phyloP scores from a whole-genome alignment of 2,888 invertebrate genomes.

The Thymelicus lineola region DNA sequence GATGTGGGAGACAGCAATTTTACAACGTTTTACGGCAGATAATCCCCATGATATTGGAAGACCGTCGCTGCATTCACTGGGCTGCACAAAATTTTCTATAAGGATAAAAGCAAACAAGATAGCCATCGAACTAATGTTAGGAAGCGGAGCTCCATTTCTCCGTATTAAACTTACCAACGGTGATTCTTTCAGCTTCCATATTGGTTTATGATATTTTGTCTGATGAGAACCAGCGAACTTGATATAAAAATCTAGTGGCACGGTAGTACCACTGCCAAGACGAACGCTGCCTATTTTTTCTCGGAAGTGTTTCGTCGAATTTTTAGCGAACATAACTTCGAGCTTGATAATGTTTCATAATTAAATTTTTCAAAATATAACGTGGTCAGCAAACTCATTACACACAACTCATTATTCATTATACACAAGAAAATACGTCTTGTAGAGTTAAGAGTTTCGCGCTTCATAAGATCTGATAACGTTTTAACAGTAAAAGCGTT shows the following conservation, averaged over 20 bases:
- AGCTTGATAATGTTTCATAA: too few relatives aligned
- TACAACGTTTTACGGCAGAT: conserved; percentile 76
- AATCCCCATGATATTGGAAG: conserved; percentile 83
- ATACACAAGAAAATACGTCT: too few relatives aligned
- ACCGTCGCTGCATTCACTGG: conserved; percentile 81
- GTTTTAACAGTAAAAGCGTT: too few relatives aligned
- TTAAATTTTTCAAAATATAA: too few relatives aligned
- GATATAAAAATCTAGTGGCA: background rate
- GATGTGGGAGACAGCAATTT: conserved; percentile 52
- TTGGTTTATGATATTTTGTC: conserved; percentile 30
- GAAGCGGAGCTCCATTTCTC: conserved; percentile 48
- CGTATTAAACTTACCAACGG: conserved; percentile 32
- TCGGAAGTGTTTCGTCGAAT: too few relatives aligned
- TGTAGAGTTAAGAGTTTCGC: too few relatives aligned
- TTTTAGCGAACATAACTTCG: too few relatives aligned
- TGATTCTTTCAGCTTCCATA: conserved; percentile 33
- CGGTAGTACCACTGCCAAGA: too few relatives aligned
- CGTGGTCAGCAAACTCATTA: too few relatives aligned
- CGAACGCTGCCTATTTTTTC: too few relatives aligned
- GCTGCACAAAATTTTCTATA: conserved; percentile 84
- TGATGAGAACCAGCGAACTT: conserved; percentile 3
- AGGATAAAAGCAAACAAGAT: conserved; percentile 85
- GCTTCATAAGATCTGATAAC: too few relatives aligned
- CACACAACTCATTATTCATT: too few relatives aligned
- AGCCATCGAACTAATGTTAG: conserved; percentile 77